Evolutionary conservation across 1,140 invertebrate species (phyloP), one percentile per base, ranked within the genome.

Genomic region (Rhagoletis pomonella): DNA sequence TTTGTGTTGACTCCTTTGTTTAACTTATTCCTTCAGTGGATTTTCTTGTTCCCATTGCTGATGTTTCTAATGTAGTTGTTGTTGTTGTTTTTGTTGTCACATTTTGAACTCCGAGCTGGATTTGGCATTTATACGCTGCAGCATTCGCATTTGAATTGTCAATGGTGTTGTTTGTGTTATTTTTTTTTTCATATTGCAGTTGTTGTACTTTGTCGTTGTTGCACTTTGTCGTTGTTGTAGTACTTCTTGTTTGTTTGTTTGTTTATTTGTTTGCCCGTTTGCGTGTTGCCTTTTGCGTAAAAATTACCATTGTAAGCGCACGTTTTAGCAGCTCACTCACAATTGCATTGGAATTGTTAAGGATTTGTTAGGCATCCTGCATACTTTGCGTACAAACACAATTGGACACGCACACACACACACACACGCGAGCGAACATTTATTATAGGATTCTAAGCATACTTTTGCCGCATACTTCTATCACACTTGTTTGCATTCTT

Each of bases 401-500:
- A 62, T 12, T 62, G 60, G 9, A 62, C 69, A 73, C 69, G 47
- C 3, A 73, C 69, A n/a, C 14, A 19, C 44, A 73, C 42, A 73
- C 10, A 47, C 1, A 47, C 67, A 73, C 10, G 9, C 0, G 9
- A 55, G 10, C 50, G 29, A 29, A 29, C 29, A 29, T 29, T 29
- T 29, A n/a, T 29, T 3, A 39, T 4, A 67, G 42, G n/a, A 55
- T 55, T 55, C 73, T 29, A 81, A 29, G 73, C 17, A 81, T 81
- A n/a, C 47, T 81, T 81, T 29, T 81, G 73, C 6, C n/a, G 47
- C 73, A 81, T 81, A 19, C 44, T 17, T 19, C 10, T 55, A 55
- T n/a, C 47, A 81, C 73, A 81, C 73, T 81, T 29, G n/a, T 58
- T 29, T 9, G 47, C 73, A 81, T 81, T 55, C 73, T 81, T 81